A percentile compares a stretch with the other conserved stretches of the same genome.
Conservation (phyloP, 2,113 vertebrate genomes). For the Aegotheles bennettii region DNA sequence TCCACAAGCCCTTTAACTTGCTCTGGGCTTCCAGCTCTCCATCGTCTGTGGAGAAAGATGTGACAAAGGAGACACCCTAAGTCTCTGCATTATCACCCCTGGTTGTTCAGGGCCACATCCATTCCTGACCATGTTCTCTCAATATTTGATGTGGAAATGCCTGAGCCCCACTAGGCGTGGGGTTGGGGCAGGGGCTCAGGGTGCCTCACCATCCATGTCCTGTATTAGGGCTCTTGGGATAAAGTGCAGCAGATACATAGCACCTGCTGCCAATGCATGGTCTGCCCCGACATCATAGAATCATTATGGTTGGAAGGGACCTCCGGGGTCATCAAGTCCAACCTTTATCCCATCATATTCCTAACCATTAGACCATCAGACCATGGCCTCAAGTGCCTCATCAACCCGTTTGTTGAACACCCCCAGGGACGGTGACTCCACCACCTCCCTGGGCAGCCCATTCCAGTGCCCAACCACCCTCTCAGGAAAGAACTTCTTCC, state of each 20-base stretch:
- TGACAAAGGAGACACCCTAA: background rate
- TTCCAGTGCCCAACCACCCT: too few relatives aligned
- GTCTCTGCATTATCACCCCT: background rate
- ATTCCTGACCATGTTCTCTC: background rate
- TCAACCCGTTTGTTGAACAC: too few relatives aligned
- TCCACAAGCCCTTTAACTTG: background rate
- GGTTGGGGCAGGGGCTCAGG: background rate
- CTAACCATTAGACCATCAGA: too few relatives aligned
- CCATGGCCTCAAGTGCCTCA: too few relatives aligned
- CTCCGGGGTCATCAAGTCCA: too few relatives aligned
- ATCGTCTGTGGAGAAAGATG: background rate
- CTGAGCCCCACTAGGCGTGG: background rate
- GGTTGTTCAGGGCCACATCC: background rate
- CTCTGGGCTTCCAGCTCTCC: background rate
- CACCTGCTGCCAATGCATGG: background rate
- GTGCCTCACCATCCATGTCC: background rate
- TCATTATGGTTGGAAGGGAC: too few relatives aligned
- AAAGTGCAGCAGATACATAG: accelerated
- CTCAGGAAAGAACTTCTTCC: too few relatives aligned
- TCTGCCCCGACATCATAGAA: background rate
- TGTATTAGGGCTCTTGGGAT: background rate
- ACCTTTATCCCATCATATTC: too few relatives aligned
- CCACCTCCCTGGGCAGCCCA: too few relatives aligned
- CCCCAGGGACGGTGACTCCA: too few relatives aligned
- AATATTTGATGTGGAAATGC: background rate